Evolutionary conservation across 2,888 invertebrate species (phyloP).

Genomic region (Steinernema hermaphroditum): DNA sequence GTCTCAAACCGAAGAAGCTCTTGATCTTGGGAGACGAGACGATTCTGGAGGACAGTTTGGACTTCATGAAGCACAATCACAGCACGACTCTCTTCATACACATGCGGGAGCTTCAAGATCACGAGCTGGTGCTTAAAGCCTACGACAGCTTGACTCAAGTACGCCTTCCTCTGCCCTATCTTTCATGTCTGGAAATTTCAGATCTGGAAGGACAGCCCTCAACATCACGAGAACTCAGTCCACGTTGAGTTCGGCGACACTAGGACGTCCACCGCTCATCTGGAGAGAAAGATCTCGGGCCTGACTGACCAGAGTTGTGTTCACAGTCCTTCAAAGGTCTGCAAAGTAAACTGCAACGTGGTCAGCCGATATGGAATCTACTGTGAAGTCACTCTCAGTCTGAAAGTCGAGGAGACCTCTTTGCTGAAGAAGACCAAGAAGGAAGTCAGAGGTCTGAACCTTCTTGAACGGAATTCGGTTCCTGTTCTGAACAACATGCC

Average conservation of each 20-base stretch:
- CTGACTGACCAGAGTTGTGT: background rate
- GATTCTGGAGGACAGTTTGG: background rate
- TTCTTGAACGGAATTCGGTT: background rate
- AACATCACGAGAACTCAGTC: background rate
- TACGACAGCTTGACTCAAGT: background rate
- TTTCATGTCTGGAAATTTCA: no score
- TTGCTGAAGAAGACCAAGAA: background rate
- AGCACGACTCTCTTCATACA: constrained; percentile 6
- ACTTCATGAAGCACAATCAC: constrained; percentile 17
- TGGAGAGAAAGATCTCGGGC: background rate
- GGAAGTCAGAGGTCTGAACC: background rate
- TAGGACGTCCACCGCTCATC: background rate
- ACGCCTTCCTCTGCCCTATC: no score
- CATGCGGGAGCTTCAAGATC: background rate
- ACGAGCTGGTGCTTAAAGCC: background rate
- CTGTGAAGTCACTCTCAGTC: background rate
- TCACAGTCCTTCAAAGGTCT: background rate
- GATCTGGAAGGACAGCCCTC: background rate
- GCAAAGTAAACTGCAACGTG: background rate
- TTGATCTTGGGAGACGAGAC: constrained; percentile 1
- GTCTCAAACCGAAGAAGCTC: constrained; percentile 1
- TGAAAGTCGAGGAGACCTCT: background rate
- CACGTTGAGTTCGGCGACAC: constrained; percentile 13
- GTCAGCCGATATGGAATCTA: background rate
- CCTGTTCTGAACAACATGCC: background rate